Percentiles rank a stretch among this genome's conserved stretches.
Conservation (phyloP, 2,113 vertebrate species). For the Vanacampus margaritifer region DNA sequence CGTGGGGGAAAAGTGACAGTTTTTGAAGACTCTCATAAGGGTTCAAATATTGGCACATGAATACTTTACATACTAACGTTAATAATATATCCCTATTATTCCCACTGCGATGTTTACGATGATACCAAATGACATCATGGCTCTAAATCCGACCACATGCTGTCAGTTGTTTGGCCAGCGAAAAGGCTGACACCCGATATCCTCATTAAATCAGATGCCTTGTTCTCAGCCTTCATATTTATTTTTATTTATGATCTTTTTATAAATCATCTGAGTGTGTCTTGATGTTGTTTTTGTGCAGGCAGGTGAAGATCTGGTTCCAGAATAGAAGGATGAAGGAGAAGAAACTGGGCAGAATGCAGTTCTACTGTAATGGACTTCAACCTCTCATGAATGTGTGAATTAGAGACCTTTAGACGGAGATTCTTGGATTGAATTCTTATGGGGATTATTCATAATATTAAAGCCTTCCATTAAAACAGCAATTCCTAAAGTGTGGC, state of each 20-base stretch:
- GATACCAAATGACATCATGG: background rate
- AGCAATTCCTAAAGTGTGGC: background rate
- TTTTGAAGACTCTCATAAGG: background rate
- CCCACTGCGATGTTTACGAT: background rate
- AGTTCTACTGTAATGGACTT: constrained; percentile 79
- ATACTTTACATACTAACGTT: background rate
- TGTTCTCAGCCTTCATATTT: background rate
- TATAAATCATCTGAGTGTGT: background rate
- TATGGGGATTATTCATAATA: too few relatives aligned
- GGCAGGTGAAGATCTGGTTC: constrained; percentile 97
- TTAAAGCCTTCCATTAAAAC: too few relatives aligned
- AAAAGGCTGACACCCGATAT: background rate
- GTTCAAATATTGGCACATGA: background rate
- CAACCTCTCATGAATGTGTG: constrained; percentile 52
- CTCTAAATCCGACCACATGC: background rate
- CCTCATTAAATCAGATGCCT: background rate
- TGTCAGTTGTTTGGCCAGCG: constrained; percentile 1
- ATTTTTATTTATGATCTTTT: background rate
- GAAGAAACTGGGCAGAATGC: constrained; percentile 91
- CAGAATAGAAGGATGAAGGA: constrained; percentile 96
- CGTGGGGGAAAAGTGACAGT: too few relatives aligned
- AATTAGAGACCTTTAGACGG: background rate
- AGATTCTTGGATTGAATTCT: background rate
- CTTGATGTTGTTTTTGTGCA: constrained; percentile 3
- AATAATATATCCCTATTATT: background rate